Base-by-base conservation (phyloP, 2,888 invertebrate species). In the Sericinus montela region DNA sequence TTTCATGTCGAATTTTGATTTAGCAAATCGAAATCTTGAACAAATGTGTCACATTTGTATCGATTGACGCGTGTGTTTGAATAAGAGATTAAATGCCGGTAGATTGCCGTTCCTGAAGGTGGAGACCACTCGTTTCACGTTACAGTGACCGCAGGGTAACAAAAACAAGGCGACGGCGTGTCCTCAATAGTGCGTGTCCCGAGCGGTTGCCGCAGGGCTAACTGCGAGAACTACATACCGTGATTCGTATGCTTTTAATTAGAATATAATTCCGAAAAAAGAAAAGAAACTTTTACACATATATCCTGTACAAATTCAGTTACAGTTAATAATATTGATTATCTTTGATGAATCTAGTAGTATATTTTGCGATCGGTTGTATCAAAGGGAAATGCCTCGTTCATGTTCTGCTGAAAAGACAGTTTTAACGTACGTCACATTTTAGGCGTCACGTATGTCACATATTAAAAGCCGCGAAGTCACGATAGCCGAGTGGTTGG, bases 151-250 rank as follows among this genome's bases (percentile, higher is more conserved):
- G 80, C 86, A 84, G 67, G 65, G 63, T 74, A 85, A 87, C 80
- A 85, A 87, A 85, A 87, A 85, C 81, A 85, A 82, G 69, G 69
- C 64, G 70, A 83, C 79, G 81, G 73, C 69, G 69, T 80, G 82
- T 84, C 82, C 82, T 84, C 85, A 83, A 86, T 88, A 80, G 85
- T 84, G 86, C 87, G 83, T 85, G 83, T 79, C 65, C 67, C 58
- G 59, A 59, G 45, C 64, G 76, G 80, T n/a, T 67, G 59, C 60
- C 60, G 44, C 64, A 78, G 80, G 76, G 80, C 54, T 78, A 54
- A 40, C 37, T 23, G 37, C 48, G n/a, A 14, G 10, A 13, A 16
- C 16, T 40, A 1, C 3, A 23, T 13, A 6, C 15, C 7, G 29
- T 30, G 40, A 40, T 40, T 40, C 30, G 30, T 40, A 40, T 10